Evolutionary conservation across 30 jellyfish, hydroid and myxozoan genomes (phyloP), one percentile per base, ranked within the genome.

Genomic region (Pelagia noctiluca): DNA sequence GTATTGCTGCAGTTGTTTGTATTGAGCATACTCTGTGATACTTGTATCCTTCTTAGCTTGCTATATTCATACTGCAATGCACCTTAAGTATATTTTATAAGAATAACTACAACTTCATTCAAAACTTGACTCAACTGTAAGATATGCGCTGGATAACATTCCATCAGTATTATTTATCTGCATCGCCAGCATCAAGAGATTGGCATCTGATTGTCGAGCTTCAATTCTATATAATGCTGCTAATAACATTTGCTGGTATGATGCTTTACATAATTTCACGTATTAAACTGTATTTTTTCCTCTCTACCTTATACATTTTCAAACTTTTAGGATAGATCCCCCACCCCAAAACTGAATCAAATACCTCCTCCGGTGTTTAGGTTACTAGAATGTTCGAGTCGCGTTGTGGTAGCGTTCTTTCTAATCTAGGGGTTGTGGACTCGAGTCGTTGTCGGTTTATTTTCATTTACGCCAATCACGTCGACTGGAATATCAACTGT

Each of bases 11-110:
- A 75, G 82, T 82, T 89, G 33, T 60, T 74, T 35, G 89, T 81
- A 2, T 53, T 81, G 26, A 38, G 86, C 75, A 65, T 80, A 18
- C 42, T 89, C 4, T 80, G 90, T 80, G 97, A 89, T 68, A 80
- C 97, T 0, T 89, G 97, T 89, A 89, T 89, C 97, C 74, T 89
- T 79, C 73, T 24, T 12, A 35, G 48, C 2, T 26, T 12, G 77
- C 3, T 28, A 1, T 71, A n/a, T 31, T 8, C 69, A 71, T 26
- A n/a, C 35, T 5, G 16, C 16, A 5, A 16, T 16, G 16, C 16
- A 42, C 57, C 57, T 42, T 42, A 42, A 42, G 57, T 8, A n/a
- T 8, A 42, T 42, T 42, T 42, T 42, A 5, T 42, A 42, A 42
- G 57, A 42, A 42, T 42, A 5, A 8, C 57, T 5, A 5, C 8